Percentiles rank a stretch among this genome's conserved stretches.
Conservation (phyloP, 2,888 invertebrate genomes). For the Neria commutata region DNA sequence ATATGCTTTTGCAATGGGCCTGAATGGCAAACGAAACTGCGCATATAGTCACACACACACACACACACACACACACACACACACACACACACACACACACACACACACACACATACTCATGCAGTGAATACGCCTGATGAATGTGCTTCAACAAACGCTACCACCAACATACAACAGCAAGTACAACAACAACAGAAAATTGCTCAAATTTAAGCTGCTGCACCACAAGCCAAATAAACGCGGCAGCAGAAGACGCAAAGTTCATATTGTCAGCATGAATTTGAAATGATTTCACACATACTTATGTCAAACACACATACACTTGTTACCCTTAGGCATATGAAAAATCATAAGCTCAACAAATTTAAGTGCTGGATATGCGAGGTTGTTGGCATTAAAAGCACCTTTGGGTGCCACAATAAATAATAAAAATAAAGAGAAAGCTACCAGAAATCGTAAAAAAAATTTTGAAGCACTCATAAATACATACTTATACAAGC, state of each 20-base stretch:
- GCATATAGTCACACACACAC: neutral
- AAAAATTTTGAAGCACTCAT: too few relatives aligned
- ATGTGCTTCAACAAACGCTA: neutral
- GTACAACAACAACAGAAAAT: neutral
- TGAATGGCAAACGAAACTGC: neutral
- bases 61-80: neutral
- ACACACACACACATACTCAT: neutral
- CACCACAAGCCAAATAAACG: neutral
- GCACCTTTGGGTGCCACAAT: conserved; percentile 14
- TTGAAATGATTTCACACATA: conserved; percentile 26
- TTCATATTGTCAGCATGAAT: conserved; percentile 32
- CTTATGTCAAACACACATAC: too few relatives aligned
- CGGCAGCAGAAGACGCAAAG: too few relatives aligned
- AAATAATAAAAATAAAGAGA: conserved; percentile 11
- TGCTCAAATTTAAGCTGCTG: neutral
- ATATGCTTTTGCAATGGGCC: too few relatives aligned
- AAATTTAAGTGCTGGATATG: neutral
- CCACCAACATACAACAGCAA: neutral
- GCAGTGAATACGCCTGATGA: neutral
- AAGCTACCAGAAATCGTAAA: too few relatives aligned
- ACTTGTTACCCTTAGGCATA: too few relatives aligned
- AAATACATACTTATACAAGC: too few relatives aligned
- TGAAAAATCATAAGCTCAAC: conserved; percentile 5
- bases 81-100: neutral
- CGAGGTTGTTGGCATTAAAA: conserved; percentile 2